These are phyloP conservation scores for Cyanocitta stelleri DNA, from an alignment of 2,113 vertebrate species.

Conservation along the genomic window DNA sequence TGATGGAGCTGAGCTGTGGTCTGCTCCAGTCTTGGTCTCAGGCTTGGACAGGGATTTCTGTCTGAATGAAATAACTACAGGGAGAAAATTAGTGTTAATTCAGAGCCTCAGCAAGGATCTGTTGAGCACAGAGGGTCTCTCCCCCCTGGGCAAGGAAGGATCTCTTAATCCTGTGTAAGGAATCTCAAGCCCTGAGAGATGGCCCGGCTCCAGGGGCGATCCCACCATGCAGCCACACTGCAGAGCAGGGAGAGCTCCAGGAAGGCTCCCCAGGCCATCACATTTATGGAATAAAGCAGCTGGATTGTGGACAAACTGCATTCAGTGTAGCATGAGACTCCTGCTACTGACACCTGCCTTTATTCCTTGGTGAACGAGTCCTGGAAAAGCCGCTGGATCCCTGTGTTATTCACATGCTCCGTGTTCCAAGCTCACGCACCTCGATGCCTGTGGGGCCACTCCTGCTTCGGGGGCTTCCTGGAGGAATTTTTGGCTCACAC, in stretches of 20 bases:
- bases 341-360: too few species aligned
- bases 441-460: fast-evolving
- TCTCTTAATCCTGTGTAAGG: too few species aligned
- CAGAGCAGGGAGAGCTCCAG: neutral
- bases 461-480: neutral
- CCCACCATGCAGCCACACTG: neutral
- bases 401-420: fast-evolving
- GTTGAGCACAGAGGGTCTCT: neutral
- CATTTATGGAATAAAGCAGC: neutral
- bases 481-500: too few species aligned
- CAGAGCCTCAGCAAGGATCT: neutral
- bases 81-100: neutral
- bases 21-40: neutral
- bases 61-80: neutral
- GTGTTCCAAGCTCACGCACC: too few species aligned
- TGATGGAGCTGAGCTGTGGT: neutral
- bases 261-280: neutral
- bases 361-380: neutral
- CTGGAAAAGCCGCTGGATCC: neutral
- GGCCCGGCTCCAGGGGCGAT: too few species aligned
- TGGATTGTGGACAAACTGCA: neutral
- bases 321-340: fast-evolving
- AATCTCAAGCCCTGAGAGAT: neutral
- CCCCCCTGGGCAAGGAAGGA: neutral
- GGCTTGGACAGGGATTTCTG: neutral